phyloP scores from a whole-genome alignment of 2,113 vertebrate species.

The Sebastes schlegelii region DNA sequence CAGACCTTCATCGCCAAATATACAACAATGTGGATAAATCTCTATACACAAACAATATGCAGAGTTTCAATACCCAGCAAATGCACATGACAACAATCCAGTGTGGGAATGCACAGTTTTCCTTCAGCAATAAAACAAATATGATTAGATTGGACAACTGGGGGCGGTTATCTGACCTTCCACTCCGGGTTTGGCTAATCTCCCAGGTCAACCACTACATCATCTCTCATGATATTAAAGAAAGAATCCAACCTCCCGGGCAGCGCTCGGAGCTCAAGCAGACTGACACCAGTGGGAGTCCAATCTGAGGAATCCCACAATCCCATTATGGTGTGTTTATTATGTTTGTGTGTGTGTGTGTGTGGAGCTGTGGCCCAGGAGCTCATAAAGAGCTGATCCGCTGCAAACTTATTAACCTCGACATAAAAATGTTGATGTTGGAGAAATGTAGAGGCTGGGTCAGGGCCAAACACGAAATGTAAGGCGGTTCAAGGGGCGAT shows the following conservation, averaged over 20 bases:
- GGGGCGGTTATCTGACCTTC: constrained; percentile 54
- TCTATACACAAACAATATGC: constrained; percentile 60
- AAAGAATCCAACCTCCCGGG: constrained; percentile 60
- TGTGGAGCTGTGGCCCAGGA: constrained; percentile 11
- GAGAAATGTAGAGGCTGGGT: constrained; percentile 40
- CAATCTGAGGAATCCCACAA: constrained; percentile 60
- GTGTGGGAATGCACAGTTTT: constrained; percentile 24
- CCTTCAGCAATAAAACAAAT: constrained; percentile 54
- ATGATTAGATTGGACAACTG: constrained; percentile 61
- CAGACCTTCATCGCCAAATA: constrained; percentile 54
- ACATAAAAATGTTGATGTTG: constrained; percentile 63
- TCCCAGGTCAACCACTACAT: constrained; percentile 69
- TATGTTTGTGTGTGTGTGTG: constrained; percentile 37
- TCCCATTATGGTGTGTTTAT: constrained; percentile 66
- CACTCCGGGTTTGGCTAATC: constrained; percentile 63
- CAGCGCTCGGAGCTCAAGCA: constrained; percentile 12
- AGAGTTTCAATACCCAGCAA: constrained; percentile 46
- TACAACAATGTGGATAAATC: constrained; percentile 65
- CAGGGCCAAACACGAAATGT: constrained; percentile 37
- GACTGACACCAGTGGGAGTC: constrained; percentile 50
- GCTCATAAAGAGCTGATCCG: constrained; percentile 61
- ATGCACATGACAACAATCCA: constrained; percentile 1
- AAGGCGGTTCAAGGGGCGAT: constrained; percentile 18
- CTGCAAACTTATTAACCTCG: constrained; percentile 66
- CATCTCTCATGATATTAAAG: constrained; percentile 65